phyloP scores from a whole-genome alignment of 2,888 invertebrate species.

The Chrysomela aeneicollis region DNA sequence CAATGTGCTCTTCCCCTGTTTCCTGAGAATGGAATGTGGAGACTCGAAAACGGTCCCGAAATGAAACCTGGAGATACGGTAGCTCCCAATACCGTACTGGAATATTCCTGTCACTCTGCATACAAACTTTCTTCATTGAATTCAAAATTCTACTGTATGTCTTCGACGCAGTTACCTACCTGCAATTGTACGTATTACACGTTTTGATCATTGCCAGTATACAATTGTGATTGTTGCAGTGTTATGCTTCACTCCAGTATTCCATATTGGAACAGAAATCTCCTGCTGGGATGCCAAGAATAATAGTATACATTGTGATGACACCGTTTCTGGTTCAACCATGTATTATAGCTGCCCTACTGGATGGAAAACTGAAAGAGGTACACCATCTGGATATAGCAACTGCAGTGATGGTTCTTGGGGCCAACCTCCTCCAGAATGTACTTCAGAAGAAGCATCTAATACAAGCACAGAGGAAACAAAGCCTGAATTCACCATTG shows the following conservation, averaged over 20 bases:
- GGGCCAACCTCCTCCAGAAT: background rate
- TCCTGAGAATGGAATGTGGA: conserved; percentile 30
- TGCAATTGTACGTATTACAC: background rate
- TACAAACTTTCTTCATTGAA: conserved; percentile 20
- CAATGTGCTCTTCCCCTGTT: conserved; percentile 31
- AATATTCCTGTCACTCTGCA: conserved; percentile 23
- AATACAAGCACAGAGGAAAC: background rate
- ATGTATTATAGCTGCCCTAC: conserved; percentile 15
- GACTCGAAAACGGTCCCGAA: background rate
- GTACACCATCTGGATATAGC: background rate
- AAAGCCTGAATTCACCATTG: background rate
- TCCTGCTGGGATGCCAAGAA: conserved; percentile 10
- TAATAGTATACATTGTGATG: conserved; percentile 2
- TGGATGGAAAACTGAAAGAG: background rate
- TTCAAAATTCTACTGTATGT: conserved; percentile 17
- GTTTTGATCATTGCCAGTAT: background rate
- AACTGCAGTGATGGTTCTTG: conserved; percentile 17
- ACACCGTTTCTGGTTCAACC: conserved; percentile 3
- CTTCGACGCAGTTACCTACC: conserved; percentile 3
- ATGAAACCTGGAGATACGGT: conserved; percentile 27
- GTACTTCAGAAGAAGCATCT: background rate
- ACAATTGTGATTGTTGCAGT: conserved; percentile 4
- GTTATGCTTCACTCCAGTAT: conserved; percentile 1
- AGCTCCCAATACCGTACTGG: conserved; percentile 21
- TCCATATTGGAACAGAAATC: conserved; percentile 2